Base-by-base conservation (phyloP, 2,797 vertebrate species). In the Coranthus polyacanthus region DNA sequence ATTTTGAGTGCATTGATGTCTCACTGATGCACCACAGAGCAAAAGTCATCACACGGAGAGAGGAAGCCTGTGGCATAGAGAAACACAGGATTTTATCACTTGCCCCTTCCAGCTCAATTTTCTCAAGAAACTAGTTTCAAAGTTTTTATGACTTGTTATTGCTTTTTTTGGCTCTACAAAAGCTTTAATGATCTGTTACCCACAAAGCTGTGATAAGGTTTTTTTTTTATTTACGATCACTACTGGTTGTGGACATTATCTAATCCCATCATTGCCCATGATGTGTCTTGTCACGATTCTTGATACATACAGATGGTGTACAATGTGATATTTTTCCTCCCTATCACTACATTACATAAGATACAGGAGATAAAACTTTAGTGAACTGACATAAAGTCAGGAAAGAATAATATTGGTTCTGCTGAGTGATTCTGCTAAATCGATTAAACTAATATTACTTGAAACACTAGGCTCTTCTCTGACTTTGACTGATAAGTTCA, bases 1-100 rank as follows among this genome's bases (percentile, higher is more conserved):
- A 52, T 79, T 84, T 65, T 59, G 51, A 82, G 68, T 49, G 15
- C 56, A 51, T 18, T 68, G 54, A 66, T 62, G 46, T 68, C 4
- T 4, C 12, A 4, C 24, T 64, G 63, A 70, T 18, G 29, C 5
- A 37, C 5, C 16, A 16, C 20, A 29, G 38, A 71, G 62, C 8
- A 41, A 39, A 45, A 51, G 20, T 38, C 41, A 61, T 52, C 36
- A 11, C 39, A 67, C 42, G 32, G 38, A 56, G 8, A 41, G 41
- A 37, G 22, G 29, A 45, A 65, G 60, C 10, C 21, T 0, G 0
- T 15, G 16, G 12, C 5, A 2, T 12, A 2, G 36, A 62, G 32
- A 57, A 22, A 66, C n/a, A 39, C 1, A 52, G 4, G 10, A 6
- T 65, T 67, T 56, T 13, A 68, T 63, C 15, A 22, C 20, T 57